A percentile compares a stretch with the other conserved stretches of the same genome.
These are phyloP conservation scores for Galaxias olidus DNA, from an alignment of 2,797 vertebrate genomes.

Conservation along the genomic window DNA sequence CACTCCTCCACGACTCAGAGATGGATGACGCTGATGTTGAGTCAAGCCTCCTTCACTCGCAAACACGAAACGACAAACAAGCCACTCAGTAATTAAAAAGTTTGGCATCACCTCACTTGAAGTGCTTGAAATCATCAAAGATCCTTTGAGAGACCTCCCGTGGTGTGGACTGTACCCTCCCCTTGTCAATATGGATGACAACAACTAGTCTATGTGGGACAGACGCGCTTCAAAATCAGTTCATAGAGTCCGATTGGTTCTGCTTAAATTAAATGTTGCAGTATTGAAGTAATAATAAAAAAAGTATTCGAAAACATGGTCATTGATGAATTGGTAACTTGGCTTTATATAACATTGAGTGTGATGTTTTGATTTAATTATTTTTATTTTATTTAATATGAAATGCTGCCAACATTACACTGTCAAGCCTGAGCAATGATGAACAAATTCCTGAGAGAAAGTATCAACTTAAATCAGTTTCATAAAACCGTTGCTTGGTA, in stretches of 20 bases:
- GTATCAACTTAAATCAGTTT: constrained; percentile 44
- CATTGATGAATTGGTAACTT: too few relatives aligned
- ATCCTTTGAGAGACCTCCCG: constrained; percentile 30
- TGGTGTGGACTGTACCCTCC: neutral
- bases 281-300: too few relatives aligned
- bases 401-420: constrained; percentile 40
- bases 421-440: constrained; percentile 29
- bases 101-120: constrained; percentile 38
- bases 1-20: constrained; percentile 26
- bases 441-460: constrained; percentile 37
- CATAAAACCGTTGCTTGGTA: constrained; percentile 47
- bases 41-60: constrained; percentile 50
- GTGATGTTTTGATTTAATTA: too few relatives aligned
- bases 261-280: too few relatives aligned
- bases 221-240: too few relatives aligned
- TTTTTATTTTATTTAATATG: too few relatives aligned
- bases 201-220: neutral
- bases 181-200: constrained; percentile 4
- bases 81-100: constrained; percentile 39
- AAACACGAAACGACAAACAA: constrained; percentile 31
- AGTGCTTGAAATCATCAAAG: constrained; percentile 41
- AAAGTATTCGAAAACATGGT: too few relatives aligned
- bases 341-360: too few relatives aligned
- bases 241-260: too few relatives aligned
- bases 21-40: constrained; percentile 19